Base-by-base conservation (phyloP, 2,797 vertebrate species). In the Streptopelia turtur region DNA sequence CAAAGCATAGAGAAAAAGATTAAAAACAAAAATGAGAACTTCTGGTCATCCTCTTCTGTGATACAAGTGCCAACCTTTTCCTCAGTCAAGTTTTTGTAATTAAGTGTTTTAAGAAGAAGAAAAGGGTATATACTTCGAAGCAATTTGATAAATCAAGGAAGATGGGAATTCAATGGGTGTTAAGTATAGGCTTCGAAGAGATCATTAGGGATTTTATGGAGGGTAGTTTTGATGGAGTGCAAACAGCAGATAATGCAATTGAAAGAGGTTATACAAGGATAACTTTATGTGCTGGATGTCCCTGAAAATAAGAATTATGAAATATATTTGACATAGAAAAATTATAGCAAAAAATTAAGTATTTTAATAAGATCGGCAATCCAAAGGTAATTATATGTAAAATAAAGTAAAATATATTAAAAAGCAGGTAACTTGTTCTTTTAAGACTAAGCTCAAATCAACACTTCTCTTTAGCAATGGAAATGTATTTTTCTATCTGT, bases 51-150 rank as follows among this genome's bases (percentile, higher is more conserved):
- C n/a, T 85, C 27, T 61, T 80, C 56, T 85, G 71, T 91, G 64
- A 85, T 80, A 71, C 4, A 83, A 80, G 41, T n/a, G 7, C 39
- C 64, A 92, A 60, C 56, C 2, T 84, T 87, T 91, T 84, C 10
- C 12, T 74, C 77, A 64, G 35, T 92, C 31, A 85, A 50, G 52
- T n/a, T 95, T 90, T 92, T 90, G 25, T 83, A 89, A 76, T 80
- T 72, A 89, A 90, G 41, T 93, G 35, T 33, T 92, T 87, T 76
- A 92, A 83, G 60, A 77, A 72, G 74, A 92, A 71, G 16, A 87
- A 79, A 84, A 76, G 50, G 50, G 12, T 79, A 31, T 68, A 57
- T 49, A 16, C 57, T 90, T 96, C 91, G 79, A 96, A 94, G 76
- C 90, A 74, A 41, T 80, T 60, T 69, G 72, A 93, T 75, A 91